Evolutionary conservation across 2,797 vertebrate species (phyloP), one percentile per base, ranked within the genome.

Genomic region (Botia almorhae): DNA sequence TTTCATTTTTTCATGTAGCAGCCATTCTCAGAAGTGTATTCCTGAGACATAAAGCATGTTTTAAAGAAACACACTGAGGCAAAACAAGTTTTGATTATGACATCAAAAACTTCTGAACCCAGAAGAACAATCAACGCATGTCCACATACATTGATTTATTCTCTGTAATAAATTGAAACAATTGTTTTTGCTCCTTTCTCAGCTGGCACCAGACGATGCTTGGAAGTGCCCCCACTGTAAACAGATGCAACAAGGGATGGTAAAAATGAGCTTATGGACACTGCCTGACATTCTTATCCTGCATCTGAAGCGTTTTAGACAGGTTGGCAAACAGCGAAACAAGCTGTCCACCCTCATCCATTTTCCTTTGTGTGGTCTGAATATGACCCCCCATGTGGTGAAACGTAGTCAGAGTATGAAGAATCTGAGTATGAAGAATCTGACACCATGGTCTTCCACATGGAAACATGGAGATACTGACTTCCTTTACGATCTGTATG

Each of bases 241-340:
- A 80, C 93, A 96, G 82, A 94, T 95, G 17, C 96, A 98, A 89
- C 97, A 96, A 90, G 96, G 97, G 63, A 93, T 91, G 85, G 95
- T 98, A 87, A 97, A 98, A 92, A 95, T 98, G 89, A 97, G 96
- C 79, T 92, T 98, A 69, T 98, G 97, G 96, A 98, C 96, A 0
- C 92, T 98, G 39, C 97, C 97, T 0, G 95, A 98, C 90, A 97
- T 98, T 87, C 95, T 98, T 76, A 96, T 98, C 89, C 94, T 98
- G 74, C 97, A 97, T 84, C 95, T 98, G 50, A 98, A 98, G 85
- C 93, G 97, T 67, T 98, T 98, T 88, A 91, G 96, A 4, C 97
- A 98, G 90, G 96, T 96, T 3, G 96, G 96, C 0, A 95, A 96
- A 84, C 90, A 93, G 29, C 92, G 97, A 76, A 96, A 96, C 91